Base-by-base conservation (phyloP, 1,140 invertebrate species). In the Notospermus geniculatus region DNA sequence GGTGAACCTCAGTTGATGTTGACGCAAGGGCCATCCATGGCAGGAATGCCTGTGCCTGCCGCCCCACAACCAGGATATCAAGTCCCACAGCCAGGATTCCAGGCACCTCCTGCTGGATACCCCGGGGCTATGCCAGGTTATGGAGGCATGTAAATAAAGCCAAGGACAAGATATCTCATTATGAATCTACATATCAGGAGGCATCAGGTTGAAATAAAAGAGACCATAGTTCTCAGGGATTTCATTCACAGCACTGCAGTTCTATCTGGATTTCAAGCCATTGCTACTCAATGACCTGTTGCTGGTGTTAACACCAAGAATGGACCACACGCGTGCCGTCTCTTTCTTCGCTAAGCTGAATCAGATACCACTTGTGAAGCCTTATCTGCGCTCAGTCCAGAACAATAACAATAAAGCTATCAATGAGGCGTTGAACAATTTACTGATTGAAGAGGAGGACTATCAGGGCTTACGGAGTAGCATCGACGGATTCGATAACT, bases 401-500 rank as follows among this genome's bases (percentile, higher is more conserved):
- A 93, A 91, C 70, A 86, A 98, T 59, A 99, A 99, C 81, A 99
- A 99, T 82, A 99, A 80, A 59, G 95, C 97, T 0, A 96, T 99
- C 61, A 99, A 99, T 80, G 97, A 99, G 82, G 94, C 97, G 0
- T 85, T 99, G 5, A 99, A 99, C 78, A 92, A 92, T 46, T 83
- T 99, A 57, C 85, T 99, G 7, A 98, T 99, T 67, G 93, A 98
- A 70, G 97, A 99, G 80, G 97, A 99, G 82, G 97, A 99, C 75
- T 97, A 95, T 74, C 91, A 94, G 79, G 95, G 96, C 52, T 83
- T 99, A 57, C 85, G 95, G 62, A 95, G 95, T 60, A 98, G 95
- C 46, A 99, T 99, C 74, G 97, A 99, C 82, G 95, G 95, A 0
- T 99, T 98, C 79, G 95, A 99, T 80, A 99, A 99, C 81, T 99